Evolutionary conservation across 2,888 invertebrate genomes (phyloP), one percentile per base, ranked within the genome.

Genomic region (Meteorus colon): DNA sequence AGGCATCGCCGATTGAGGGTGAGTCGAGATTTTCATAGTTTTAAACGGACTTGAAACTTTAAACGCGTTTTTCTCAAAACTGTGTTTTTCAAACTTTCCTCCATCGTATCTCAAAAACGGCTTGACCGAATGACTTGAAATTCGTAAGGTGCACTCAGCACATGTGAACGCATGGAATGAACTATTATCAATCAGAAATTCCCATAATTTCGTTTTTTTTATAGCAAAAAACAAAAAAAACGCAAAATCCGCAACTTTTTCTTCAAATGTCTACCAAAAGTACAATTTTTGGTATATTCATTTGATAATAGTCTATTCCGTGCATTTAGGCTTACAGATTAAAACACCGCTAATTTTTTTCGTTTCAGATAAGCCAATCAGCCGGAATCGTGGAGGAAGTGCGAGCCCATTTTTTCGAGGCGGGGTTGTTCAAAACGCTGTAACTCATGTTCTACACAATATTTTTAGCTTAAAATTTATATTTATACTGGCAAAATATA

Each of bases 191-290:
- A 48, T n/a, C 12, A 68, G 29, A 51, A 68, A 68, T 68, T 68
- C 51, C 29, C 48, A 51, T 29, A 24, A 51, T 68, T 16, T 68
- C 16, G 45, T 29, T 68, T 68, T 27, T 68, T 68, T 29, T 31
- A 31, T 31, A 8, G 27, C 5, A 68, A 48, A 29, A 68, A 68
- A 24, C 24, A 68, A 68, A 89, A 88, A 66, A 83, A 82, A 0
- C 79, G 88, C 86, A 86, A 91, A 90, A 84, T 91, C 90, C 86
- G 89, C 86, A 80, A 89, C 87, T 66, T 66, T 66, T 65, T 66
- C 41, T 31, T 66, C 48, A 34, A 19, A 55, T 55, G 71, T 60
- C 19, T 71, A 19, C 41, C 34, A 37, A 71, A 6, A 34, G 34
- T 34, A 3, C 34, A 34, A 34, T 34, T 34, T 34, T 34, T 6